Base-by-base conservation (phyloP, 92 coral and sea anemone genomes). In the Diadumene lineata region DNA sequence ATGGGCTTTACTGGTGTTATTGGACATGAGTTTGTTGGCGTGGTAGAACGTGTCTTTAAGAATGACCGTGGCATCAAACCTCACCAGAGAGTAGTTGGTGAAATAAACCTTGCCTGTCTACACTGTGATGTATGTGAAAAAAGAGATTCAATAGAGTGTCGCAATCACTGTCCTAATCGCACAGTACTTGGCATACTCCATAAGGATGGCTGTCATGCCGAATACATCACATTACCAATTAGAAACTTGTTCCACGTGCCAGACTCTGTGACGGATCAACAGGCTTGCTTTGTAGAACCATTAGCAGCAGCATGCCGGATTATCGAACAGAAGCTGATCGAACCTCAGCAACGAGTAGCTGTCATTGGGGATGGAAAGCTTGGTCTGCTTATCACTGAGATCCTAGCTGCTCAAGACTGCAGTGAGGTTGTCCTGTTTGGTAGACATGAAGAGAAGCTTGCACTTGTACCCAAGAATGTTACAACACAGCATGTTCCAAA, bases 151-250 rank as follows among this genome's bases (percentile, higher is more conserved):
- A 53, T 53, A 3, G 21, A 13, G 24, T 53, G 58, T 23, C 58
- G 58, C 19, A 53, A 53, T 16, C 58, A 53, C 58, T 53, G 58
- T 23, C 58, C 58, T 53, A 53, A 53, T 53, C 58, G 58, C 58
- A 53, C 58, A 21, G 58, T 53, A 21, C 58, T 53, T 3, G 58
- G 58, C 10, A 53, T 53, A 9, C 58, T 53, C 18, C 58, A 53
- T 16, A 53, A 53, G 24, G 58, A 53, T 53, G 58, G 58, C 19
- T 53, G 58, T 23, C 24, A 53, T 53, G 58, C 58, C 48, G 58
- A 53, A 3, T 53, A 53, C 58, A 53, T 53, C 58, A 53, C 58
- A 2, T 16, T 53, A 21, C 58, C 58, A 53, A 21, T 53, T 6
- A 53, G 58, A 4, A 53, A 53, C 58, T 21, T 53, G 24, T 53